phyloP scores from a whole-genome alignment of 1,140 invertebrate genomes.

The Sitobion miscanthi region DNA sequence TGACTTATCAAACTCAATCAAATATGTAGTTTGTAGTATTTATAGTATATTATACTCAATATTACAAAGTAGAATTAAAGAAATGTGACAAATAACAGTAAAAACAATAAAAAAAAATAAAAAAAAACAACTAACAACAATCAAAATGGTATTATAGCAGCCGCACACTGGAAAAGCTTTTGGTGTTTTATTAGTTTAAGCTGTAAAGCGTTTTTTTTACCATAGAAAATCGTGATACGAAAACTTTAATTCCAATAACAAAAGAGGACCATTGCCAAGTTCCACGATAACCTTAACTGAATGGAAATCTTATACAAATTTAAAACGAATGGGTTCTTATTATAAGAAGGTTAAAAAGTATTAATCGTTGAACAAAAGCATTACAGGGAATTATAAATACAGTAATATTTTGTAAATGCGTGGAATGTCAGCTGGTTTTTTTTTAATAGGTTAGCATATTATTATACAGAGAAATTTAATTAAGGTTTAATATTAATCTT shows the following conservation, averaged over 20 bases:
- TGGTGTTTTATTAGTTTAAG: background rate
- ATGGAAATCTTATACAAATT: background rate
- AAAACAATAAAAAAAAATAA: background rate
- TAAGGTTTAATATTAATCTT: background rate
- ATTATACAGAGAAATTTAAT: background rate
- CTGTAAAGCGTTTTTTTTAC: background rate
- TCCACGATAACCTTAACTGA: background rate
- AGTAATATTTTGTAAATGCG: background rate
- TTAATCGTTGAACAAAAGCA: background rate
- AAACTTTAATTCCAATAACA: conserved; percentile 7
- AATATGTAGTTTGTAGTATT: too few species aligned
- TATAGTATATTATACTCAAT: too few species aligned
- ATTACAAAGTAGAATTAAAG: too few species aligned
- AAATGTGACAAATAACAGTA: background rate
- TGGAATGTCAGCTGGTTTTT: background rate
- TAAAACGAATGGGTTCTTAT: background rate
- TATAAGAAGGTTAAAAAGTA: background rate
- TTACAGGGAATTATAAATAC: background rate
- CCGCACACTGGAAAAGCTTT: background rate
- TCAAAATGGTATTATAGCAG: background rate
- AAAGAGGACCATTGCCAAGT: background rate
- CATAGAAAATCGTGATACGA: background rate
- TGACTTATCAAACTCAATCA: too few species aligned
- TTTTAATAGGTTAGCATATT: background rate
- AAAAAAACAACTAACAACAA: background rate